Percentiles rank a stretch among this genome's conserved stretches.
These are phyloP conservation scores for Drosophila quinaria DNA, from an alignment of 2,888 invertebrate species.

Conservation along the genomic window DNA sequence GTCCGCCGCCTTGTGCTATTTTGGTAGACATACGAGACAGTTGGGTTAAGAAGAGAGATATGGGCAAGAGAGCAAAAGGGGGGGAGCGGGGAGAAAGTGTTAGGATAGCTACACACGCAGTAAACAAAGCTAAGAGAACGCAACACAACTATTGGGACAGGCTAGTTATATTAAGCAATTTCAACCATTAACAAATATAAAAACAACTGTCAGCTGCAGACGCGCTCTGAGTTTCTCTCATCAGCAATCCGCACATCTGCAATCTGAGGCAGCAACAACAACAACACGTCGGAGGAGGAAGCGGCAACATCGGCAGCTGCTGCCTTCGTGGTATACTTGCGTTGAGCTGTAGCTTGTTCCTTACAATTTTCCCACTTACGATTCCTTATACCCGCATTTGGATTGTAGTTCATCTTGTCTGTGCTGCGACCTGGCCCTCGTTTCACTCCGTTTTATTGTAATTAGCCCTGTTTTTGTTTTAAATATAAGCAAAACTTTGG, in stretches of 20 bases:
- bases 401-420: constrained; percentile 83
- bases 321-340: constrained; percentile 77
- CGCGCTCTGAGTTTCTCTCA: constrained; percentile 31
- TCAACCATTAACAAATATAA: constrained; percentile 29
- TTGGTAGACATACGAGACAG: constrained; percentile 28
- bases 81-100: constrained; percentile 34
- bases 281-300: background rate
- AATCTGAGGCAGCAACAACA: constrained; percentile 18
- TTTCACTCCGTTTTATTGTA: constrained; percentile 1
- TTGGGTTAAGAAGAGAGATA: constrained; percentile 3
- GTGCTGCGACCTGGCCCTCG: constrained; percentile 7
- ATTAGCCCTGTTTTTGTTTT: constrained; percentile 28
- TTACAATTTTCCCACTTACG: constrained; percentile 85
- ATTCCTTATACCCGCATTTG: constrained; percentile 83
- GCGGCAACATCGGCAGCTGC: constrained; percentile 29
- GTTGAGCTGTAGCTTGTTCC: constrained; percentile 78
- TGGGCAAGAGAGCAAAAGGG: background rate
- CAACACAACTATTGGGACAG: constrained; percentile 25
- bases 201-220: constrained; percentile 38
- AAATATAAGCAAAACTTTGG: constrained; percentile 54
- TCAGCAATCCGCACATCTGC: constrained; percentile 17
- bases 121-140: constrained; percentile 34
- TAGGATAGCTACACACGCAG: constrained; percentile 75
- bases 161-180: constrained; percentile 32
- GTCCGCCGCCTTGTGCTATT: constrained; percentile 80